Percentiles rank a stretch among this genome's conserved stretches.
phyloP scores from a whole-genome alignment of 2,888 invertebrate species.

The Phytoseiulus persimilis region DNA sequence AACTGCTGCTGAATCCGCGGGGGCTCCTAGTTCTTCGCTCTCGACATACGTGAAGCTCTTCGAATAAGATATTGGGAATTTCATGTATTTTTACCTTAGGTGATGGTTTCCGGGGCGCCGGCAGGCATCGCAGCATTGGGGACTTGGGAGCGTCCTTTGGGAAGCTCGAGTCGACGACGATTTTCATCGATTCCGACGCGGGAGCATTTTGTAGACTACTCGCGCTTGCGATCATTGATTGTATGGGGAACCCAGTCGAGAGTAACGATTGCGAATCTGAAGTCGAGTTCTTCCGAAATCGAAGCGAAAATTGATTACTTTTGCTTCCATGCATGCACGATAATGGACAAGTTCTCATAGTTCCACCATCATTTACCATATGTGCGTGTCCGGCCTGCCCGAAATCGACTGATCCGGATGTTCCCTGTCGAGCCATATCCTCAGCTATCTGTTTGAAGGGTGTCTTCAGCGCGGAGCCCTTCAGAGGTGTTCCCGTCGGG shows the following conservation, averaged over 20 bases:
- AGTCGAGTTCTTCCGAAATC: not conserved
- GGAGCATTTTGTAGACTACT: not conserved
- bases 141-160: not conserved
- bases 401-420: not conserved
- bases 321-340: no score
- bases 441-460: slow-evolving; percentile 26
- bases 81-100: not conserved
- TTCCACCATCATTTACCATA: not conserved
- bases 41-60: no score
- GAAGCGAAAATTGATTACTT: no score
- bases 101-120: slow-evolving; percentile 14
- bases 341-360: no score
- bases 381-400: not conserved
- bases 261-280: not conserved
- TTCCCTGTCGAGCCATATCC: not conserved
- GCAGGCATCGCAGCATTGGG: not conserved
- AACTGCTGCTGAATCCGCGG: no score
- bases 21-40: no score
- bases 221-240: not conserved
- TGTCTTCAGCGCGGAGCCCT: not conserved
- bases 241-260: not conserved
- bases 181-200: slow-evolving; percentile 7
- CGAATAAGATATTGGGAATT: no score
- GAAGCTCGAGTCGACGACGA: not conserved
- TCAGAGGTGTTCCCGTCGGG: slow-evolving; percentile 13